Evolutionary conservation across 2,113 vertebrate genomes (phyloP).

Genomic region (Cyanoderma ruficeps): DNA sequence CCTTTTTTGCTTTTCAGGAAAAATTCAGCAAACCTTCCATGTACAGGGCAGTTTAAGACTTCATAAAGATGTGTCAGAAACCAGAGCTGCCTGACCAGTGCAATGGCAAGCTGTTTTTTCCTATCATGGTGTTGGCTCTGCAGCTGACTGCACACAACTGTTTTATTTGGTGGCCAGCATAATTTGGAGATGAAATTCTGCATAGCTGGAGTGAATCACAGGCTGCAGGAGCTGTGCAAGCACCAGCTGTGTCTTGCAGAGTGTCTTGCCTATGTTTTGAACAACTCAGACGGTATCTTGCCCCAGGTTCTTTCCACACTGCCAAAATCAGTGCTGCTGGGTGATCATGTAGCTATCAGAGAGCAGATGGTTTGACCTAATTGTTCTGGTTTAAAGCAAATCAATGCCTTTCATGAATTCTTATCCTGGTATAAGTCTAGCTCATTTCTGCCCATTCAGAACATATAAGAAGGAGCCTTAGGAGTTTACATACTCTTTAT

Average conservation of each 20-base stretch:
- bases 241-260: neutral
- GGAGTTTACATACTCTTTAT: neutral
- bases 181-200: slow-evolving; percentile 40
- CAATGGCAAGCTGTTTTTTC: neutral
- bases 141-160: neutral
- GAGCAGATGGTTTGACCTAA: neutral
- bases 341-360: neutral
- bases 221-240: neutral
- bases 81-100: neutral
- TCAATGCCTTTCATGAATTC: neutral
- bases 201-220: slow-evolving; percentile 26
- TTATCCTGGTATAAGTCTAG: neutral
- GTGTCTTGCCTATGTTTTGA: neutral
- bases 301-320: neutral
- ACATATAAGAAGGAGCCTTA: neutral
- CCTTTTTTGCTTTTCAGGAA: neutral
- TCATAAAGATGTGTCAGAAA: neutral
- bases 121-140: slow-evolving; percentile 20
- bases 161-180: slow-evolving; percentile 6
- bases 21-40: neutral
- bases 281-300: neutral
- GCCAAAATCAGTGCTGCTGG: neutral
- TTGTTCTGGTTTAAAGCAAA: neutral
- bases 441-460: neutral
- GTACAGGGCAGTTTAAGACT: neutral